Evolutionary conservation across 2,113 vertebrate genomes (phyloP), one percentile per base, ranked within the genome.

Genomic region (Apteryx owenii): DNA sequence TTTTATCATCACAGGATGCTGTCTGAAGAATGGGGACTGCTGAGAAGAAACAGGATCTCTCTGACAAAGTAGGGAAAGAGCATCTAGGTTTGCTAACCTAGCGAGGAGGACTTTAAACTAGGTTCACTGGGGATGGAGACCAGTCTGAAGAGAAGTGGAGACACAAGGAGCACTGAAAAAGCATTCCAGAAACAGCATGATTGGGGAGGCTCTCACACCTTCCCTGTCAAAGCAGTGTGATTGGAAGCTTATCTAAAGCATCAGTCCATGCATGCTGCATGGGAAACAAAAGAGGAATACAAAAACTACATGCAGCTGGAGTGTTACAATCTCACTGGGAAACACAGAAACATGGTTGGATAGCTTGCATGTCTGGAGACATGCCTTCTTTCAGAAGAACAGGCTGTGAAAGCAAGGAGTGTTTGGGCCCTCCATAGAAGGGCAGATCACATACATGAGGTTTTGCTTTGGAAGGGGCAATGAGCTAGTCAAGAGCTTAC

Each of bases 371-470:
- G 38, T 36, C 78, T 85, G 79, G 58, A 65, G 62, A 38, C 36
- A 38, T 38, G 36, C 36, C 36, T 40, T 87, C 61, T 29, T 71
- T 29, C 46, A 75, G 46, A 76, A 89, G 20, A 33, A 89, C n/a
- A 61, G 38, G 22, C 12, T 92, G 46, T 10, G 44, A 48, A 85
- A 58, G 58, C 7, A 62, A 94, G 66, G 50, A 69, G 21, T 8
- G 14, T 69, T 73, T 56, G 46, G n/a, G 8, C 62, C 78, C n/a
- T 62, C 75, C 48, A 31, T 12, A 82, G 89, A 51, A 62, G 8
- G 83, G 25, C 0, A 0, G 38, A 93, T 51, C 58, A 77, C 44
- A 38, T 1, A 58, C 1, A 4, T 2, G 42, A 9, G 91, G 50
- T 44, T 94, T 72, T 40, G 61, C 28, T 80, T 3, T 48, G 72